Evolutionary conservation across 2,888 invertebrate genomes (phyloP), one percentile per base, ranked within the genome.

Genomic region (Leptopilina myrica): DNA sequence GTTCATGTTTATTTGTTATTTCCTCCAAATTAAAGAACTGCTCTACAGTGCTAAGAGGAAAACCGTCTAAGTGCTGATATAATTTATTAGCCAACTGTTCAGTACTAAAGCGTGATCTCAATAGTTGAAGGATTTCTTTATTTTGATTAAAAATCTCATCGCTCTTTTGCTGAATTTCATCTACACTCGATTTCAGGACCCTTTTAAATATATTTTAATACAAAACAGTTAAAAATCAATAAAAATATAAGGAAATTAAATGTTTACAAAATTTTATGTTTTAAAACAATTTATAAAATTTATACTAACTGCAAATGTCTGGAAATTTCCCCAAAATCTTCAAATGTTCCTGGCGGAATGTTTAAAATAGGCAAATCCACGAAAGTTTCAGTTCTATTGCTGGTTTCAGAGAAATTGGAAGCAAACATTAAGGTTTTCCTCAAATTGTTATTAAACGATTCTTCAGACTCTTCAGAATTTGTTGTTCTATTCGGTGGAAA

Each of bases 21-120:
- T 59, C 8, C 2, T 59, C 15, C 7, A 59, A 59, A 59, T 59
- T 59, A 59, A 7, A 59, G 59, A 59, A 59, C n/a, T 59, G 59
- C 59, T 59, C 15, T n/a, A 59, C 59, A 5, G 59, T 59, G 15
- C 8, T 14, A n/a, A 59, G 14, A 15, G 15, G 15, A 59, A 59
- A 59, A 59, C 59, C 59, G n/a, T 59, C 59, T 59, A 59, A 59
- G n/a, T 5, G 59, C 15, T 59, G n/a, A 59, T 59, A 59, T n/a
- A 59, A 59, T 15, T 59, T 59, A 59, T 59, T 59, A 7, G 59
- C n/a, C 0, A 59, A 15, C 6, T 59, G n/a, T 14, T 59, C 15
- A 5, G 59, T 59, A n/a, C 59, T 59, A 12, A 59, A 59, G 5
- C 59, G 59, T n/a, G 15, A 59, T 1, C n/a, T n/a, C n/a, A 59